phyloP scores from a whole-genome alignment of 2,888 invertebrate species.

The Erebia palarica region DNA sequence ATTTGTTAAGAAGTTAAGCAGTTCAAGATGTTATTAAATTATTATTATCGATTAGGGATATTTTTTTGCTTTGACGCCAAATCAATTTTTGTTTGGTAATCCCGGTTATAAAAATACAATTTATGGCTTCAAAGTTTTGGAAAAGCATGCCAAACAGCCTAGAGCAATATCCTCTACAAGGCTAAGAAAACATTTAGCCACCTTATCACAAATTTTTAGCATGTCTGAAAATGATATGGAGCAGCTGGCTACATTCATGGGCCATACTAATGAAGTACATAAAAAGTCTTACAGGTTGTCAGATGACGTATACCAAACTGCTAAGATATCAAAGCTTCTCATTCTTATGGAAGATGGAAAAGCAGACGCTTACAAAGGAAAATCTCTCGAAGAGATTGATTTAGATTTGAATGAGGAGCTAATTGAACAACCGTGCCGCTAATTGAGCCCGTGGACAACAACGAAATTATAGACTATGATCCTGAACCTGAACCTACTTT shows the following conservation, averaged over 20 bases:
- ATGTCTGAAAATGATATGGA: constrained; percentile 49
- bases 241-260: constrained; percentile 48
- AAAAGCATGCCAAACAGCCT: constrained; percentile 46
- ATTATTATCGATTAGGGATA: not conserved
- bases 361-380: constrained; percentile 41
- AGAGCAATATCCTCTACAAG: constrained; percentile 47
- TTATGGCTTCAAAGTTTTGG: constrained; percentile 48
- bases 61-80: not conserved
- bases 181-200: constrained; percentile 50
- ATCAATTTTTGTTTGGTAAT: not conserved
- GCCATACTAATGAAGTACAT: constrained; percentile 44
- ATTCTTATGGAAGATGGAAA: constrained; percentile 49
- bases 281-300: constrained; percentile 44
- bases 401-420: no score
- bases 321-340: constrained; percentile 49
- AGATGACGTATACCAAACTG: constrained; percentile 48
- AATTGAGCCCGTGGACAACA: no score
- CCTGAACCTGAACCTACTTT: no score
- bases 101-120: not conserved
- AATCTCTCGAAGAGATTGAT: no score
- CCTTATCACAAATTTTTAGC: constrained; percentile 47
- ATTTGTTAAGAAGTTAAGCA: no score
- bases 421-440: no score
- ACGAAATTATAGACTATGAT: no score
- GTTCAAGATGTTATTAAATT: not conserved